Evolutionary conservation across 1,140 invertebrate genomes (phyloP).

Genomic region (Caerostris extrusa): DNA sequence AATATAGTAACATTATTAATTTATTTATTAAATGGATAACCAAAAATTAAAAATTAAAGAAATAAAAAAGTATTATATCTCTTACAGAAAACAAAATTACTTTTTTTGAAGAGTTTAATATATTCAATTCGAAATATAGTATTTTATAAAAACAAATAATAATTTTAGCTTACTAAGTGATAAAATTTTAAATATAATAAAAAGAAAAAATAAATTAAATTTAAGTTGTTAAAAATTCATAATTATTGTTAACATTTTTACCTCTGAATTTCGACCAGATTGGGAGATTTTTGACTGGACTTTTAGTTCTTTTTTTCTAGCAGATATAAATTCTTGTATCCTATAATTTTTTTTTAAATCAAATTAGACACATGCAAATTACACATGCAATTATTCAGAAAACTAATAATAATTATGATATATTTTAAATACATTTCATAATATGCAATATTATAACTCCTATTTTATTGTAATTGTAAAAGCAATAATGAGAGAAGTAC

Average conservation of each 20-base stretch:
- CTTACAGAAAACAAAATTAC: too few species aligned
- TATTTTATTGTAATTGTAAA: background rate
- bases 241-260: background rate
- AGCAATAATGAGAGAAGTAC: background rate
- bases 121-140: too few species aligned
- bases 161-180: too few species aligned
- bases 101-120: too few species aligned
- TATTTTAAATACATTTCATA: background rate
- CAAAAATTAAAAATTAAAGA: background rate
- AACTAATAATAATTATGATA: background rate
- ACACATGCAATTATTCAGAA: background rate
- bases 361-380: background rate
- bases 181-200: too few species aligned
- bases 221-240: too few species aligned
- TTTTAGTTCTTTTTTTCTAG: conserved; percentile 84
- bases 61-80: too few species aligned
- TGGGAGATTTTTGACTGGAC: conserved; percentile 65
- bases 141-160: too few species aligned
- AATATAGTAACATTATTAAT: background rate
- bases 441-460: background rate
- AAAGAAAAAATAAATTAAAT: too few species aligned
- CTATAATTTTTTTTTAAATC: conserved; percentile 79
- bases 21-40: background rate
- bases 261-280: conserved; percentile 50
- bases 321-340: conserved; percentile 82